These are phyloP conservation scores for Engystomops pustulosus DNA, from an alignment of 2,113 vertebrate genomes.

Conservation along the genomic window DNA sequence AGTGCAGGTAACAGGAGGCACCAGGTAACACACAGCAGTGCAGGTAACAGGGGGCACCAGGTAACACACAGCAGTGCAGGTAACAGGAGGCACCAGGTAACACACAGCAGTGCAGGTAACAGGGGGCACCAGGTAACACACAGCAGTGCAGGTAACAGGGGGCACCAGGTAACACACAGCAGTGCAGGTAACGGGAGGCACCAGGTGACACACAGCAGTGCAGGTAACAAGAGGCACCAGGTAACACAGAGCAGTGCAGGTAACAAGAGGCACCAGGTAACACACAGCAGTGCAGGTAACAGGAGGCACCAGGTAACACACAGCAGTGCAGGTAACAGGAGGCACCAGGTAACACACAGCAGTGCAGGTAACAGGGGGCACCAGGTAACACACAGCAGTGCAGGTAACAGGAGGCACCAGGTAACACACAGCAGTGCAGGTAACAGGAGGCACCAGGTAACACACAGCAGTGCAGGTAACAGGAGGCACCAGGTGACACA, in stretches of 20 bases:
- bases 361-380: too few species aligned
- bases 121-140: not conserved
- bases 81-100: not conserved
- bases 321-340: too few species aligned
- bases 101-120: not conserved
- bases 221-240: not conserved
- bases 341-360: too few species aligned
- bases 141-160: not conserved
- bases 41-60: not conserved
- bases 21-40: not conserved
- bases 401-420: too few species aligned
- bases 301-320: not conserved
- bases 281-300: not conserved
- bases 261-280: not conserved
- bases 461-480: too few species aligned
- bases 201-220: too few species aligned
- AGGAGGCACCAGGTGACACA: too few species aligned
- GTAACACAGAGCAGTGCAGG: not conserved
- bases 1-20: not conserved
- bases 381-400: too few species aligned
- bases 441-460: too few species aligned
- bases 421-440: too few species aligned
- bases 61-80: not conserved
- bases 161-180: not conserved
- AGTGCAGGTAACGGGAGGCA: not conserved